phyloP scores from a whole-genome alignment of 1,140 invertebrate genomes.

The Cotesia glomerata region DNA sequence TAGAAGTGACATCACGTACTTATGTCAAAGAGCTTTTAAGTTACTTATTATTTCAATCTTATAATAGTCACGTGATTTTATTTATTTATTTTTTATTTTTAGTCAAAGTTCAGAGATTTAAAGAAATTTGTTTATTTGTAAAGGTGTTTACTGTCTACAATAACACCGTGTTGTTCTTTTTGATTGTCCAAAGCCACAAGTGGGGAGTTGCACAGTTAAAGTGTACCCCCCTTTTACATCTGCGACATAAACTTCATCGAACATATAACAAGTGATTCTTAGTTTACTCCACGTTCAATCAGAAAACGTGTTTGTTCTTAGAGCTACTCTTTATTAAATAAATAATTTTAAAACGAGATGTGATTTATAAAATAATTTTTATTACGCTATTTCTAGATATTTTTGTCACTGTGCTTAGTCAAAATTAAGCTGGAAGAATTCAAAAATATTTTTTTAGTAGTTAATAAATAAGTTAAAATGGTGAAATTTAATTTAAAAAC shows the following conservation, averaged over 20 bases:
- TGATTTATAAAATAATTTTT: too few relatives aligned
- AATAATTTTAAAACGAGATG: too few relatives aligned
- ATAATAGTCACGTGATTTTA: too few relatives aligned
- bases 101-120: not conserved
- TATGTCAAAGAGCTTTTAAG: too few relatives aligned
- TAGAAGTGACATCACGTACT: too few relatives aligned
- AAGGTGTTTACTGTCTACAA: not conserved
- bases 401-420: too few relatives aligned
- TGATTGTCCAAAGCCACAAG: not conserved
- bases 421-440: too few relatives aligned
- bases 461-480: conserved; percentile 28
- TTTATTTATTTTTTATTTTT: too few relatives aligned
- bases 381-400: too few relatives aligned
- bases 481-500: conserved; percentile 25
- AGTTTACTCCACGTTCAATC: not conserved
- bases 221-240: not conserved
- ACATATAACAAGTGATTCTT: not conserved
- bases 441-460: too few relatives aligned
- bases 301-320: not conserved
- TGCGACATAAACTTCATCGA: not conserved
- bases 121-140: not conserved
- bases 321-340: not conserved
- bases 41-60: too few relatives aligned
- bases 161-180: not conserved
- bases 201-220: not conserved